A percentile compares a stretch with the other conserved stretches of the same genome.
Evolutionary conservation across 1,140 invertebrate species (phyloP).

Genomic region (Cryptotermes secundus): DNA sequence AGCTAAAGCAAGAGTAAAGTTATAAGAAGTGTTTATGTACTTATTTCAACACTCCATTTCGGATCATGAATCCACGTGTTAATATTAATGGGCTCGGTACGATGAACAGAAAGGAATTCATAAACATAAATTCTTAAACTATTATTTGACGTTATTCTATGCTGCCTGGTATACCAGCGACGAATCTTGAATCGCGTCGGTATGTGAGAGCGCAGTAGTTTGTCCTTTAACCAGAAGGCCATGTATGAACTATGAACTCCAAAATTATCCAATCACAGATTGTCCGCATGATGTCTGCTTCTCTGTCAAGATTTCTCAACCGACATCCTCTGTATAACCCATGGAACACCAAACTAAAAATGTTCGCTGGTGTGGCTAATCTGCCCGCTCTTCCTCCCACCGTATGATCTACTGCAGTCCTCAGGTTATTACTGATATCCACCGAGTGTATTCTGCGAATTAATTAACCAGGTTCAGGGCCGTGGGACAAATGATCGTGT

Average conservation of each 20-base stretch:
- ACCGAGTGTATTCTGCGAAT: background rate
- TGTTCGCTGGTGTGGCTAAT: background rate
- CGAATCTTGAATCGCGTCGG: background rate
- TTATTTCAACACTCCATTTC: no score
- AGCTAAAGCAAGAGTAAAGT: no score
- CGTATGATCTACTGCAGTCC: background rate
- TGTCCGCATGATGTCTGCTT: background rate
- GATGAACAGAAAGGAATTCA: no score
- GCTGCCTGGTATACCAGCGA: no score
- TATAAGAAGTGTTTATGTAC: no score
- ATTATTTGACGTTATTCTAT: no score
- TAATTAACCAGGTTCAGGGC: background rate
- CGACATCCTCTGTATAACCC: background rate
- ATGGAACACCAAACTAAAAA: background rate
- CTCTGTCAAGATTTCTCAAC: background rate
- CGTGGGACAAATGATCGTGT: background rate
- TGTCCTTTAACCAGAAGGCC: background rate
- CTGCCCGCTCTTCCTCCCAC: background rate
- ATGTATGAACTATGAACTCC: background rate
- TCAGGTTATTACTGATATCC: background rate
- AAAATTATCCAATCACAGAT: background rate
- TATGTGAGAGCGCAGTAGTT: background rate
- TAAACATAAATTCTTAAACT: no score
- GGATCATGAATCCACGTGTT: no score
- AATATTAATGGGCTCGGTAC: no score